A percentile compares a stretch with the other conserved stretches of the same genome.
Evolutionary conservation across 1,140 invertebrate species (phyloP).

Genomic region (Anastatus disparis): DNA sequence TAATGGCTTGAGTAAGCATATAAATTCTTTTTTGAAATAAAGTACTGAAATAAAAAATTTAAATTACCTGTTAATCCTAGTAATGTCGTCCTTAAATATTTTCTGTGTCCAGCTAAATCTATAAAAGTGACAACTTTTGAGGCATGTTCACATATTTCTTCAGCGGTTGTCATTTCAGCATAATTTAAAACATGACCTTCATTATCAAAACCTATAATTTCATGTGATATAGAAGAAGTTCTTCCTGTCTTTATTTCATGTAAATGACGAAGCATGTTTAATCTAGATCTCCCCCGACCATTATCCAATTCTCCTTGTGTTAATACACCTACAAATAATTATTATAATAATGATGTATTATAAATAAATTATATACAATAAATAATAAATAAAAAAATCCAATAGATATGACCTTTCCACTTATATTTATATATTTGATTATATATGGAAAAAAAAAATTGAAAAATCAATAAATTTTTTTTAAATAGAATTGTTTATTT

Average conservation of each 20-base stretch:
- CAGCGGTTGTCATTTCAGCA: slow-evolving; percentile 88
- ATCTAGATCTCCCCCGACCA: slow-evolving; percentile 89
- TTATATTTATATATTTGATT: too few species aligned
- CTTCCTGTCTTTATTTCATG: slow-evolving; percentile 97
- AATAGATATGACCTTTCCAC: too few species aligned
- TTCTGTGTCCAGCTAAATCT: slow-evolving; percentile 95
- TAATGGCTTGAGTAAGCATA: background rate
- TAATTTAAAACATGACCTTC: slow-evolving; percentile 80
- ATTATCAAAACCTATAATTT: slow-evolving; percentile 94
- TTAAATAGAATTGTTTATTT: background rate
- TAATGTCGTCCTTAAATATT: slow-evolving; percentile 95
- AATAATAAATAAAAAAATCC: too few species aligned
- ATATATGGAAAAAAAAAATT: too few species aligned
- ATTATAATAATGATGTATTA: background rate
- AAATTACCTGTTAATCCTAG: slow-evolving; percentile 81
- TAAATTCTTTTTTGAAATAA: background rate
- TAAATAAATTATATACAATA: too few species aligned
- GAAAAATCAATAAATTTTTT: slow-evolving; percentile 5
- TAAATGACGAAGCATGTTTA: slow-evolving; percentile 95
- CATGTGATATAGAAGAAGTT: slow-evolving; percentile 96
- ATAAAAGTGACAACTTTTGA: slow-evolving; percentile 94
- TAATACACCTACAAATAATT: slow-evolving; percentile 77
- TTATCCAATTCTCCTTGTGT: slow-evolving; percentile 97
- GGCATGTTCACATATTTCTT: slow-evolving; percentile 92
- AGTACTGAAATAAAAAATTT: too few species aligned